Percentiles rank a stretch among this genome's conserved stretches.
These are phyloP conservation scores for Harpegnathos saltator DNA, from an alignment of 1,140 invertebrate genomes.

Conservation along the genomic window DNA sequence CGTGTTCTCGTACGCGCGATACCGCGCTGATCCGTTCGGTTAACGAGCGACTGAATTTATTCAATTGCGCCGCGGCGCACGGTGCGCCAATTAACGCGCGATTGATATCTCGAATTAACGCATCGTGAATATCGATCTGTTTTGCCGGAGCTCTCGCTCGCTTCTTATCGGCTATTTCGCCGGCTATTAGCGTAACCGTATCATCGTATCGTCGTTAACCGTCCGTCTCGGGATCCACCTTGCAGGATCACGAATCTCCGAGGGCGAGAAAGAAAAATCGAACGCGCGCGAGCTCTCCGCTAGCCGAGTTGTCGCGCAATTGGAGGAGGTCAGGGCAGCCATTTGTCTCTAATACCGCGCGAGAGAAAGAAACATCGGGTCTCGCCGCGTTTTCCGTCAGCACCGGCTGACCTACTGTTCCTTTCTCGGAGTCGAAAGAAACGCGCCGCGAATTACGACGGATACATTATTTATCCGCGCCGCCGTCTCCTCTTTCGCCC, in stretches of 20 bases:
- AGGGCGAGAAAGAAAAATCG: background rate
- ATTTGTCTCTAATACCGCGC: constrained; percentile 45
- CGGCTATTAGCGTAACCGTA: background rate
- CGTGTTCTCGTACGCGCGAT: no score
- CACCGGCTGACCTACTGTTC: constrained; percentile 65
- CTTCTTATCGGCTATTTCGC: background rate
- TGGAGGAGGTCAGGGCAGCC: constrained; percentile 63
- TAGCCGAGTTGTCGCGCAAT: constrained; percentile 24
- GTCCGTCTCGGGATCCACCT: no score
- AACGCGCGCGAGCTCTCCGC: no score
- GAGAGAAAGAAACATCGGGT: constrained; percentile 46
- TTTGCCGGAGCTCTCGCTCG: background rate
- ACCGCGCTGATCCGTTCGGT: background rate
- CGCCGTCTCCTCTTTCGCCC: constrained; percentile 18
- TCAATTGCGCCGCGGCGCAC: no score
- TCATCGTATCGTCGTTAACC: constrained; percentile 21
- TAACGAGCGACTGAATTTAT: background rate
- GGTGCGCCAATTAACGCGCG: no score
- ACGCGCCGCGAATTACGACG: constrained; percentile 18
- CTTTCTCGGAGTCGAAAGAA: constrained; percentile 42
- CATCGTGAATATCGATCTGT: background rate
- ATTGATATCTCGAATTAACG: no score
- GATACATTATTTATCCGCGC: constrained; percentile 60
- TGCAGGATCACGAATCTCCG: background rate
- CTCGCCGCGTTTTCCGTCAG: constrained; percentile 38